Conservation (phyloP, 2,888 invertebrate genomes). For the Ichneumoninae sp. region DNA sequence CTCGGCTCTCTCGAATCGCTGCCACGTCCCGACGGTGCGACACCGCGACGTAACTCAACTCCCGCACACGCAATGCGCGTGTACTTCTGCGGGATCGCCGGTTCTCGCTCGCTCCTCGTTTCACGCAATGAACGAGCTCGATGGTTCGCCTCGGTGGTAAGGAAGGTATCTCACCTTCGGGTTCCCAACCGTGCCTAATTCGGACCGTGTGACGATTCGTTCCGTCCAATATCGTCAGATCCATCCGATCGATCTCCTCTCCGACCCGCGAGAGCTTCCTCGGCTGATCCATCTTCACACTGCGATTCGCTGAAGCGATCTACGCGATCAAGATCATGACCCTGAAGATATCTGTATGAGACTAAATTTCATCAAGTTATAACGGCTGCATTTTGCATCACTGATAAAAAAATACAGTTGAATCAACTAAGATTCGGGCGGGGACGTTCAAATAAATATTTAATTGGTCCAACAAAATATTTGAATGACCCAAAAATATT, state of each 20-base stretch:
- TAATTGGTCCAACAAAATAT: too few species aligned
- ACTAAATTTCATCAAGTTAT: too few species aligned
- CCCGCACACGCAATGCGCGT: constrained; percentile 62
- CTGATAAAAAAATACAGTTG: too few species aligned
- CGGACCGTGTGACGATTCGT: constrained; percentile 3
- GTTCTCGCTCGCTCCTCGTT: constrained; percentile 42
- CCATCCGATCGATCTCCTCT: constrained; percentile 4
- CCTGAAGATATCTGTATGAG: too few species aligned
- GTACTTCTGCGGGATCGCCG: neutral
- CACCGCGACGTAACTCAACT: constrained; percentile 66
- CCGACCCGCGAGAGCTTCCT: neutral
- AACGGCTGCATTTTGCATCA: too few species aligned
- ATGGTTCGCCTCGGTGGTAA: constrained; percentile 22
- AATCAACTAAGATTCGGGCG: too few species aligned
- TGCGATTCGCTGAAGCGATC: constrained; percentile 5
- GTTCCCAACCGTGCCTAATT: constrained; percentile 57
- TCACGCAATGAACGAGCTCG: constrained; percentile 65
- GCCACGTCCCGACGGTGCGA: constrained; percentile 16
- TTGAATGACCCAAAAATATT: too few species aligned
- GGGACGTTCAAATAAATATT: too few species aligned
- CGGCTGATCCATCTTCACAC: neutral
- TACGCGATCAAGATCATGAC: neutral
- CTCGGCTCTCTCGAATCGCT: constrained; percentile 3
- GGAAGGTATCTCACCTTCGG: constrained; percentile 43
- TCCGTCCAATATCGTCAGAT: constrained; percentile 14